A percentile compares a stretch with the other conserved stretches of the same genome.
These are phyloP conservation scores for Xyrauchen texanus DNA, from an alignment of 2,113 vertebrate genomes.

Conservation along the genomic window DNA sequence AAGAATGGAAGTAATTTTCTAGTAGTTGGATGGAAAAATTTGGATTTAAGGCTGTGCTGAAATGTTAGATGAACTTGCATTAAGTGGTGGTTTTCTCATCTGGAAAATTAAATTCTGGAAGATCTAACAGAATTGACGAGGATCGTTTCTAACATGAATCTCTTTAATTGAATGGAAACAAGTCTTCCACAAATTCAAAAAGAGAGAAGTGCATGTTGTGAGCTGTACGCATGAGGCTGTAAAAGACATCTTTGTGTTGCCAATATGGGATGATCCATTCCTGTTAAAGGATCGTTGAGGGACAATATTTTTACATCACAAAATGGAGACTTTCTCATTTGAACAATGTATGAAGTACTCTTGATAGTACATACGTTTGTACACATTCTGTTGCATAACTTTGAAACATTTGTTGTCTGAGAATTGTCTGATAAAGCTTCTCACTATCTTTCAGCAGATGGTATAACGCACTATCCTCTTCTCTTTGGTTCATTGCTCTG, in stretches of 20 bases:
- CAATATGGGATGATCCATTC: no score
- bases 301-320: no score
- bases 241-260: no score
- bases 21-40: conserved; percentile 6
- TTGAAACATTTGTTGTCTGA: conserved; percentile 31
- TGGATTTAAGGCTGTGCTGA: conserved; percentile 5
- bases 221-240: neutral
- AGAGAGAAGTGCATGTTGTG: neutral
- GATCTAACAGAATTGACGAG: neutral
- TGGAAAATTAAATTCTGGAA: conserved; percentile 3
- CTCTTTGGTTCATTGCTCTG: conserved; percentile 63
- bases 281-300: no score
- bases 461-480: conserved; percentile 55
- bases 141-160: neutral
- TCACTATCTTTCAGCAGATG: conserved; percentile 60
- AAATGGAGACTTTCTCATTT: no score
- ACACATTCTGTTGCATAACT: conserved; percentile 32
- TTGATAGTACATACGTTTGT: neutral
- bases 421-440: conserved; percentile 49
- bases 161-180: conserved; percentile 11
- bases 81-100: conserved; percentile 8
- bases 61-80: neutral
- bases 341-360: no score
- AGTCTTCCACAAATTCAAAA: neutral
- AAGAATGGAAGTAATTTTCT: conserved; percentile 8